A percentile compares a stretch with the other conserved stretches of the same genome.
phyloP scores from a whole-genome alignment of 2,113 vertebrate species.

The Melanerpes formicivorus region DNA sequence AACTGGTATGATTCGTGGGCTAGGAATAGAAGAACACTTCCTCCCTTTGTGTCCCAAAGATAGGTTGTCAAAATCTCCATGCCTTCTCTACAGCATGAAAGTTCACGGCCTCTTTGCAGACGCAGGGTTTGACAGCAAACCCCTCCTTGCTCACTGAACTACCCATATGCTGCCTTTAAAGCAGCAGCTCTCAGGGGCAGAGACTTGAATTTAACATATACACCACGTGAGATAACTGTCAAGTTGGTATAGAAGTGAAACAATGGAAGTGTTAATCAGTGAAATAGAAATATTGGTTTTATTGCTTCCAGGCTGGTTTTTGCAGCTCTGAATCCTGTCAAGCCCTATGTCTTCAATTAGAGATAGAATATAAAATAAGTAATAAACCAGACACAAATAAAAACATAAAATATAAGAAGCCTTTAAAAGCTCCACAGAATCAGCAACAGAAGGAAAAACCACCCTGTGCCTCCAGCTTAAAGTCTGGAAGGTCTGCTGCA shows the following conservation, averaged over 20 bases:
- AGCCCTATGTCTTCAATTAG: slow-evolving; percentile 37
- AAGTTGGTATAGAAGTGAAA: slow-evolving; percentile 4
- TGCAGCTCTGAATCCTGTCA: slow-evolving; percentile 21
- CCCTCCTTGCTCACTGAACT: background rate
- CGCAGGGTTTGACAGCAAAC: background rate
- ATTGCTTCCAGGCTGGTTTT: slow-evolving; percentile 15
- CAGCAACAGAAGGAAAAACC: background rate
- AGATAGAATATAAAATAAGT: slow-evolving; percentile 28
- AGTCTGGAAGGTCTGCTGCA: background rate
- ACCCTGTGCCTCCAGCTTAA: background rate
- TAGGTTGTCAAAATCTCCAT: slow-evolving; percentile 7
- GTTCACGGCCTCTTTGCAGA: background rate
- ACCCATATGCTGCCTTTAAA: background rate
- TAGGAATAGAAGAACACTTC: slow-evolving; percentile 46
- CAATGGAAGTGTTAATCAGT: slow-evolving; percentile 30
- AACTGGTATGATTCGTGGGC: slow-evolving; percentile 29
- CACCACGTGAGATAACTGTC: background rate
- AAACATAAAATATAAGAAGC: background rate
- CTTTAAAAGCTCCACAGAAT: background rate
- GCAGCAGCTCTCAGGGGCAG: background rate
- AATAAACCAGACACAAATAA: slow-evolving; percentile 32
- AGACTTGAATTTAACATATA: background rate
- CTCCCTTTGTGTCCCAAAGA: slow-evolving; percentile 43
- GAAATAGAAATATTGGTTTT: slow-evolving; percentile 36
- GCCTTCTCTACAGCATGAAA: background rate